phyloP scores from a whole-genome alignment of 2,888 invertebrate genomes.

The Hydraecia micacea region DNA sequence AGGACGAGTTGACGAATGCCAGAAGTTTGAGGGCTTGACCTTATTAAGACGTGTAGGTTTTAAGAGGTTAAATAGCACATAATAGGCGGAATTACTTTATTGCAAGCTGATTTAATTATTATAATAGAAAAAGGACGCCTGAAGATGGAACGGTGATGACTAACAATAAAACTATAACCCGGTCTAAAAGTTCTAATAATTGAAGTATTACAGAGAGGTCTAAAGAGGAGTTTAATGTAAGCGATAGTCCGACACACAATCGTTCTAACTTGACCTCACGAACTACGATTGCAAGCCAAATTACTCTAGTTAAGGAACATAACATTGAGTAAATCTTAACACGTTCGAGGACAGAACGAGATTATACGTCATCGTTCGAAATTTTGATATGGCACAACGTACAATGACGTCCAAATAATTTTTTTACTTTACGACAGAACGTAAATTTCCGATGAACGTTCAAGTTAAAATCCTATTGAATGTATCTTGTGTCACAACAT shows the following conservation, averaged over 20 bases:
- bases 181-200: not conserved
- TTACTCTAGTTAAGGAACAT: constrained; percentile 18
- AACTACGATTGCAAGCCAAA: constrained; percentile 25
- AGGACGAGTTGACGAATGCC: no score
- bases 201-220: not conserved
- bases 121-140: not conserved
- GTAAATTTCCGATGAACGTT: no score
- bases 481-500: no score
- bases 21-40: not conserved
- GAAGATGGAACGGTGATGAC: not conserved
- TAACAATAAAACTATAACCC: not conserved
- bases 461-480: no score
- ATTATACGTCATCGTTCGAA: no score
- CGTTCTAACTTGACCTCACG: constrained; percentile 30
- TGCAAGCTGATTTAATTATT: not conserved
- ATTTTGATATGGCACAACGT: no score
- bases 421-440: no score
- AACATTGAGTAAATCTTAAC: constrained; percentile 31
- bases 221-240: not conserved
- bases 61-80: not conserved
- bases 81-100: not conserved
- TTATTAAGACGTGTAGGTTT: not conserved
- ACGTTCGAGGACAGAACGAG: no score
- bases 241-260: constrained; percentile 7
- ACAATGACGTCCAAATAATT: no score